A percentile compares a stretch with the other conserved stretches of the same genome.
Conservation (phyloP, 2,888 invertebrate species). For the Uloborus plumipes region DNA sequence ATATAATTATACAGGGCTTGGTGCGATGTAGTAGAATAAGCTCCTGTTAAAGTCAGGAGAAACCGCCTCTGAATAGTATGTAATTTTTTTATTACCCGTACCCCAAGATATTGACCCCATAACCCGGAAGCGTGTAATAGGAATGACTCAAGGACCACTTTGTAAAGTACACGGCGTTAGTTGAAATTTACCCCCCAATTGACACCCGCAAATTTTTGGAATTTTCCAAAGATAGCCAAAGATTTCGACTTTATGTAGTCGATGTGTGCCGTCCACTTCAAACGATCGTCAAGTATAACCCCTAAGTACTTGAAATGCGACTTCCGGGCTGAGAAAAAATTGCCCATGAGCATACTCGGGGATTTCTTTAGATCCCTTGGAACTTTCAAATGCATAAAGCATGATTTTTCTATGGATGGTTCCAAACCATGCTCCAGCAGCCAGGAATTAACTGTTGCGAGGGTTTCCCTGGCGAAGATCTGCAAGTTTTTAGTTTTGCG, state of each 20-base stretch:
- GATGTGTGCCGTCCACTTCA: neutral
- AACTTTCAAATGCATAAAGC: no score
- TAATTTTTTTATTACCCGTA: no score
- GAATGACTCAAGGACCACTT: neutral
- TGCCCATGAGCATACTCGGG: no score
- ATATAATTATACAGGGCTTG: neutral
- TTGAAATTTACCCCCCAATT: neutral
- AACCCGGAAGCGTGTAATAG: neutral
- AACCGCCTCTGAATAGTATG: neutral
- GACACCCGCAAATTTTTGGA: neutral
- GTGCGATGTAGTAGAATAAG: neutral
- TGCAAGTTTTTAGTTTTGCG: no score
- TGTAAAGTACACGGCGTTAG: neutral
- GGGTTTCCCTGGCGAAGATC: no score
- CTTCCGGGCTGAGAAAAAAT: no score
- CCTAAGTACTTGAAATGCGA: no score
- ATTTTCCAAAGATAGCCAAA: neutral
- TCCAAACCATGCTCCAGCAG: no score
- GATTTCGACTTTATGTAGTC: neutral
- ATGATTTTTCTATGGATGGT: no score
- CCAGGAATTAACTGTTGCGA: no score
- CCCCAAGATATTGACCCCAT: neutral
- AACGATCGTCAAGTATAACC: no score
- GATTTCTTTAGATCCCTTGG: no score
- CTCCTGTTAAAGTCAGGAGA: neutral